These are phyloP conservation scores for Atlantisia rogersi DNA, from an alignment of 2,113 vertebrate genomes.

Conservation along the genomic window DNA sequence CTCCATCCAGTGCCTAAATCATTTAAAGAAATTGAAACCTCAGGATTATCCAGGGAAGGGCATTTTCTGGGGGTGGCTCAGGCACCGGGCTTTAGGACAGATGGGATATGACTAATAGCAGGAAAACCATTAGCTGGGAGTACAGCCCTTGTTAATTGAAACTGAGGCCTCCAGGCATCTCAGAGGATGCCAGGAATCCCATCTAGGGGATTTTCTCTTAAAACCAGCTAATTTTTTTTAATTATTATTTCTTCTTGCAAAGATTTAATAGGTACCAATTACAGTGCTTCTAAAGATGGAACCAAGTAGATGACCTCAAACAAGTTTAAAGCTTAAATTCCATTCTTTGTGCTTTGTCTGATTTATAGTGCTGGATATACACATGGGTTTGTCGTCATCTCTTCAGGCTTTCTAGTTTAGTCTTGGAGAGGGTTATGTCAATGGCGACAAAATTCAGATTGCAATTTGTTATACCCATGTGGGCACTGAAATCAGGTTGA, in stretches of 20 bases:
- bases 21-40: not conserved
- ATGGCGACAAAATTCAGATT: not conserved
- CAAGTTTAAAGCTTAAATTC: not conserved
- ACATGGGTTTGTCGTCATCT: not conserved
- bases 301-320: not conserved
- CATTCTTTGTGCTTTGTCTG: not conserved
- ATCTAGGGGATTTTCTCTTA: not conserved
- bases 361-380: not conserved
- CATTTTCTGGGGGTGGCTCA: not conserved
- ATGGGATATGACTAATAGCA: constrained; percentile 34
- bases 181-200: not conserved
- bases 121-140: not conserved
- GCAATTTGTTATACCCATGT: rapidly evolving
- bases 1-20: not conserved
- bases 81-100: not conserved
- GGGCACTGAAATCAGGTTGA: not conserved
- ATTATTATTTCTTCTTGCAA: not conserved
- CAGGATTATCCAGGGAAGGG: not conserved
- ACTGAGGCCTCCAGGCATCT: not conserved
- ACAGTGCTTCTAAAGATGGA: not conserved
- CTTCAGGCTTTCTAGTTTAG: not conserved
- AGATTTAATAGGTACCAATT: not conserved
- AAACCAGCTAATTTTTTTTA: too few relatives aligned
- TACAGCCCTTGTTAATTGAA: not conserved
- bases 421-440: not conserved